Conservation (phyloP, 2,888 invertebrate genomes). For the Thalpophila matura region DNA sequence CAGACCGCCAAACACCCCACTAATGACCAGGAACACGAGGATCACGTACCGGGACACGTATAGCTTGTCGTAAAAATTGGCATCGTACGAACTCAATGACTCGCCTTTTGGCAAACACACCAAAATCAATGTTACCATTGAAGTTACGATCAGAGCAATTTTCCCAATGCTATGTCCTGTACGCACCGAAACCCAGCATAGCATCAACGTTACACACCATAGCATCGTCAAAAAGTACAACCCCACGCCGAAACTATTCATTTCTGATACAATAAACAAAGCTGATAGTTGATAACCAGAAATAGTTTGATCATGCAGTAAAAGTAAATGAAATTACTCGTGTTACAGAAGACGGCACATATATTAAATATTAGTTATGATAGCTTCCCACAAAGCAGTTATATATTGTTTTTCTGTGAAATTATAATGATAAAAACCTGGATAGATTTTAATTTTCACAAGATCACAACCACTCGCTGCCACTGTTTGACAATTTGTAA, state of each 20-base stretch:
- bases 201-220: slow-evolving; percentile 92
- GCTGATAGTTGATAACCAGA: slow-evolving; percentile 54
- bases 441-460: slow-evolving; percentile 55
- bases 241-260: slow-evolving; percentile 92
- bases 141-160: slow-evolving; percentile 89
- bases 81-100: slow-evolving; percentile 71
- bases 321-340: slow-evolving; percentile 67
- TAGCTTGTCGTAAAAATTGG: slow-evolving; percentile 88
- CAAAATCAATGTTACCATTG: slow-evolving; percentile 90
- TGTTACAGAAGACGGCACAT: slow-evolving; percentile 69
- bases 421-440: slow-evolving; percentile 65
- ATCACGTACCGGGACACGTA: slow-evolving; percentile 77
- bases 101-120: slow-evolving; percentile 91
- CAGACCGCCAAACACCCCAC: slow-evolving; percentile 72
- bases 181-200: slow-evolving; percentile 92
- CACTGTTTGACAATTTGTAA: slow-evolving; percentile 22
- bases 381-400: slow-evolving; percentile 66
- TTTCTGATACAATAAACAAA: slow-evolving; percentile 65
- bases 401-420: slow-evolving; percentile 63
- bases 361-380: slow-evolving; percentile 61
- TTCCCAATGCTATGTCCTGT: slow-evolving; percentile 92
- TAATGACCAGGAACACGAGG: slow-evolving; percentile 74
- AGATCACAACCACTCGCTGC: slow-evolving; percentile 54
- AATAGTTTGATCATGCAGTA: slow-evolving; percentile 70
- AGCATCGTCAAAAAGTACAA: slow-evolving; percentile 92